A percentile compares a stretch with the other conserved stretches of the same genome.
phyloP scores from a whole-genome alignment of 2,113 vertebrate genomes.

The Actenoides hombroni region DNA sequence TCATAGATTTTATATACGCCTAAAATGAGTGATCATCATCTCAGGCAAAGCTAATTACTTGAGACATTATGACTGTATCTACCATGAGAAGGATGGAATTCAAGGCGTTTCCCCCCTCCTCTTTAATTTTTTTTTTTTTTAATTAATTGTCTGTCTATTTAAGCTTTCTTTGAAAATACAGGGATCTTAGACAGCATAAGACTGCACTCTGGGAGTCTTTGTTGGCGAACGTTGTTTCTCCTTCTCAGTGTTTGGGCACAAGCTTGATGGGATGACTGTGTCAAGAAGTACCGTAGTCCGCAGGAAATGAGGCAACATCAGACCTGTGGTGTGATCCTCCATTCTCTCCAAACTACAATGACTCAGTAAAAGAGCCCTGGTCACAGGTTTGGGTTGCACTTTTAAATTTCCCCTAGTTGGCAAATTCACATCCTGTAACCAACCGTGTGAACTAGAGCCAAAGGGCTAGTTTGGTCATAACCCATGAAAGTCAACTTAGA shows the following conservation, averaged over 20 bases:
- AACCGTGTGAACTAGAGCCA: neutral
- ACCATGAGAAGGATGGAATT: neutral
- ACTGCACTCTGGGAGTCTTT: neutral
- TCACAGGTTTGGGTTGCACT: neutral
- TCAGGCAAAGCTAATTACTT: slow-evolving; percentile 20
- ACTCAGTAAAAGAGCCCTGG: neutral
- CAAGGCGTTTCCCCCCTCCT: neutral
- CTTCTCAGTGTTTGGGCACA: neutral
- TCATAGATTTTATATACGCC: neutral
- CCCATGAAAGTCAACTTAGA: neutral
- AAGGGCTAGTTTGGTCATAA: neutral
- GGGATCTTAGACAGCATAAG: slow-evolving; percentile 11
- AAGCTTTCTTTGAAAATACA: slow-evolving; percentile 44
- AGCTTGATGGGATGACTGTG: neutral
- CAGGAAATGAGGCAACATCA: neutral
- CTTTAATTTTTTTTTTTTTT: neutral
- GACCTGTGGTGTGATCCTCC: neutral
- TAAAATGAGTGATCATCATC: slow-evolving; percentile 39
- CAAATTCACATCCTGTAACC: neutral
- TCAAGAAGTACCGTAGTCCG: neutral
- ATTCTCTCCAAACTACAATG: neutral
- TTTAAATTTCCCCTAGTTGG: neutral
- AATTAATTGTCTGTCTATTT: neutral
- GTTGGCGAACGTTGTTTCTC: neutral
- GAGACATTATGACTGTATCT: slow-evolving; percentile 39